phyloP scores from a whole-genome alignment of 2,113 vertebrate species.

The Bagarius yarrelli region DNA sequence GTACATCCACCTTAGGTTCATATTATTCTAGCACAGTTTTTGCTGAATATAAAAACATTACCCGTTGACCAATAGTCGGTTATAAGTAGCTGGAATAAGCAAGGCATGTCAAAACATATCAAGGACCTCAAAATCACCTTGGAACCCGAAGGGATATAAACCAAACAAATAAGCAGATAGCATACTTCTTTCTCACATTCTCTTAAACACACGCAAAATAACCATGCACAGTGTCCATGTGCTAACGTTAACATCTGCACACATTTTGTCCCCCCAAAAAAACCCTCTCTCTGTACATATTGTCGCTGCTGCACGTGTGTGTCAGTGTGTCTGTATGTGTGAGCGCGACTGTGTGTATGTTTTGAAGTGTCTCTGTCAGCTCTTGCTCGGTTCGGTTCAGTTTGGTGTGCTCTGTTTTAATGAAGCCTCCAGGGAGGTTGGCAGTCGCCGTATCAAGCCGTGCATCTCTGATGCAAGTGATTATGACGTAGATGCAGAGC shows the following conservation, averaged over 20 bases:
- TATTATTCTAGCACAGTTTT: too few species aligned
- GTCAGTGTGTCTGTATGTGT: conserved; percentile 1
- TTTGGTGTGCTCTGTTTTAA: conserved; percentile 75
- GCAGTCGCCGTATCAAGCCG: conserved; percentile 74
- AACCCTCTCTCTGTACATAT: neutral
- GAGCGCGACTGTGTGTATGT: conserved; percentile 50
- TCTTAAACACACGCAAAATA: conserved; percentile 15
- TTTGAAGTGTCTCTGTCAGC: conserved; percentile 72
- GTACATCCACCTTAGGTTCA: too few species aligned
- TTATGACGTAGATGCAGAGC: conserved; percentile 76
- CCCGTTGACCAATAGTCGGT: too few species aligned
- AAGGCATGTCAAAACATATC: too few species aligned
- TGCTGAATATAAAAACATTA: too few species aligned
- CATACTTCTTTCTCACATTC: neutral
- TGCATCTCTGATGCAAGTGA: conserved; percentile 76
- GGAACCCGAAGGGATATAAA: too few species aligned
- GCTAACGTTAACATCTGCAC: neutral
- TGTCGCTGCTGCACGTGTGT: neutral
- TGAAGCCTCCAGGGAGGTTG: conserved; percentile 79
- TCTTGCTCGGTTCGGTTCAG: conserved; percentile 56
- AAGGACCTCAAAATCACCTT: too few species aligned
- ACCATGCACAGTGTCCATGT: conserved; percentile 21
- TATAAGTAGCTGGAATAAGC: too few species aligned
- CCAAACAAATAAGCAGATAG: neutral
- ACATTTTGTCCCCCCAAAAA: neutral